A percentile compares a stretch with the other conserved stretches of the same genome.
phyloP scores from a whole-genome alignment of 2,113 vertebrate genomes.

The Cephalopterus ornatus region DNA sequence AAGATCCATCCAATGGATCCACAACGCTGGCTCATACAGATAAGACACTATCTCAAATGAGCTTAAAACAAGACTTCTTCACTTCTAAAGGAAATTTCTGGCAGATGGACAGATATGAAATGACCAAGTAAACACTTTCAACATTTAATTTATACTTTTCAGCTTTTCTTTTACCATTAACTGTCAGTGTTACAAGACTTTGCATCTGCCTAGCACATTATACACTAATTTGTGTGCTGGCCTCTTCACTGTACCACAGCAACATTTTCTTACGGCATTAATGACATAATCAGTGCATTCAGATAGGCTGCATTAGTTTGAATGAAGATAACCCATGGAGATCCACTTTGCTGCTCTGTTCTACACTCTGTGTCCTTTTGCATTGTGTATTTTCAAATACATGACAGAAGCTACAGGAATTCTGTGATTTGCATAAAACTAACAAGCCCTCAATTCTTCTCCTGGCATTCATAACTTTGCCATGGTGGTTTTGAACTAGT shows the following conservation, averaged over 20 bases:
- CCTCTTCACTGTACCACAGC: not conserved
- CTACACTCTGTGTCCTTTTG: not conserved
- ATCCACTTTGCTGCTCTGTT: constrained; percentile 42
- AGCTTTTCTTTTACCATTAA: not conserved
- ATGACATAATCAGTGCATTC: constrained; percentile 39
- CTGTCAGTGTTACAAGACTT: not conserved
- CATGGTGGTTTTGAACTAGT: constrained; percentile 24
- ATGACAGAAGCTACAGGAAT: constrained; percentile 59
- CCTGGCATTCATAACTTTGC: constrained; percentile 28
- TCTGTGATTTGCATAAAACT: constrained; percentile 44
- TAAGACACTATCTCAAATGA: not conserved
- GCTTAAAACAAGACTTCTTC: not conserved
- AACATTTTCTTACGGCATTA: not conserved
- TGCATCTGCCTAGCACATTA: not conserved
- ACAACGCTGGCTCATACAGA: not conserved
- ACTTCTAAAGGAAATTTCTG: not conserved
- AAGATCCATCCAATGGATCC: not conserved
- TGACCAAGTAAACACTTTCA: not conserved
- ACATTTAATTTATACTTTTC: not conserved
- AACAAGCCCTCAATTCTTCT: constrained; percentile 48
- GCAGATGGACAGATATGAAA: not conserved
- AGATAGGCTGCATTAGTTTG: not conserved
- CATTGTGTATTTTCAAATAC: constrained; percentile 28
- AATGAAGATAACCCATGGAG: constrained; percentile 33
- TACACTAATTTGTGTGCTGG: not conserved